phyloP scores from a whole-genome alignment of 2,888 invertebrate genomes.

The Anaspis maculata region DNA sequence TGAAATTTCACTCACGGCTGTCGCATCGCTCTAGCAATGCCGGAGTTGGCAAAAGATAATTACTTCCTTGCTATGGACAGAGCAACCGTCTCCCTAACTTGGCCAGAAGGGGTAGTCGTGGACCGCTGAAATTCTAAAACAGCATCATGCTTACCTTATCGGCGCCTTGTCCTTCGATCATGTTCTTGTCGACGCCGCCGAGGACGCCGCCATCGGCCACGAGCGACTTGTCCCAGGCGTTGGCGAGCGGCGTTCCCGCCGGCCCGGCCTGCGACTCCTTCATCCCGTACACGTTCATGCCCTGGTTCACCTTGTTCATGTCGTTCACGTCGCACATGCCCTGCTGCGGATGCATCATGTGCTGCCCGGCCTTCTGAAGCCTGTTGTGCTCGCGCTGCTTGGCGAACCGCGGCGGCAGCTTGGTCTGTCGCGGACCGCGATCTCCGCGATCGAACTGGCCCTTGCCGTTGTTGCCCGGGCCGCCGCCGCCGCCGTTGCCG shows the following conservation, averaged over 20 bases:
- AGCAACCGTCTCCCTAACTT: no score
- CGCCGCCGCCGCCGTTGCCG: no score
- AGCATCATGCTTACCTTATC: no score
- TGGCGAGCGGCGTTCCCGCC: conserved; percentile 66
- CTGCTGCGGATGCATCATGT: conserved; percentile 39
- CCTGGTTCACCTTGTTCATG: conserved; percentile 36
- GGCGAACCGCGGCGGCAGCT: conserved; percentile 69
- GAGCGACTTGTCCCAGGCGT: conserved; percentile 80
- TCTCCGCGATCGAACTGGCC: conserved; percentile 33
- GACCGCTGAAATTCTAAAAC: no score
- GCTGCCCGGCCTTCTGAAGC: conserved; percentile 45
- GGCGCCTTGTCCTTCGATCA: no score
- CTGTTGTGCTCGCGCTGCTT: conserved; percentile 59
- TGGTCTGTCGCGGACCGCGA: conserved; percentile 52
- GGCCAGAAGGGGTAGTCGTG: no score
- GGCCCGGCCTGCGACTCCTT: conserved; percentile 46
- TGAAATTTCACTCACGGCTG: no score
- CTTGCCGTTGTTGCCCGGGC: conserved; percentile 16
- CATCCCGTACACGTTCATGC: conserved; percentile 31
- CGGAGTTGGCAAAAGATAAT: no score
- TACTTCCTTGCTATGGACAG: no score
- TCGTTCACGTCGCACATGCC: conserved; percentile 44
- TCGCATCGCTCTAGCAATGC: no score
- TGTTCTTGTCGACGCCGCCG: no score
- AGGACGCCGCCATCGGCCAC: conserved; percentile 38